phyloP scores from a whole-genome alignment of 2,888 invertebrate genomes.

The Chloromyia formosa region DNA sequence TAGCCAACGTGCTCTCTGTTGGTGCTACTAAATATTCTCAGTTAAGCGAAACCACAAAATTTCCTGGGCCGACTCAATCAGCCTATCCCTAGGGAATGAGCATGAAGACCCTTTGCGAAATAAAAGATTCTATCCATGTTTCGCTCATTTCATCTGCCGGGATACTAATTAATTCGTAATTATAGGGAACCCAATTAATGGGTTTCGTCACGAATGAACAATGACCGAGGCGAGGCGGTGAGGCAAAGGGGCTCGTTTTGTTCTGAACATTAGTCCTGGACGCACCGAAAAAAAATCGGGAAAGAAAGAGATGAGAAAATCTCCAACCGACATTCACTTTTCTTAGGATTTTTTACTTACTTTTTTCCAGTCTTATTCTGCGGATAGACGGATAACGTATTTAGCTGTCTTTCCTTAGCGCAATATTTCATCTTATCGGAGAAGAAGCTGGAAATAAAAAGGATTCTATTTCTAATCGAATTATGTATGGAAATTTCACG shows the following conservation, averaged over 20 bases:
- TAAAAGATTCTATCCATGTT: not conserved
- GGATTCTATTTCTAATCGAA: not conserved
- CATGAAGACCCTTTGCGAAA: too few species aligned
- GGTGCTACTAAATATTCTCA: too few species aligned
- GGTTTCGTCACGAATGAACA: constrained; percentile 21
- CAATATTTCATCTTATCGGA: not conserved
- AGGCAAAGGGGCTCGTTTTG: not conserved
- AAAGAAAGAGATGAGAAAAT: too few species aligned
- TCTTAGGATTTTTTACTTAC: not conserved
- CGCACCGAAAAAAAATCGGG: too few species aligned
- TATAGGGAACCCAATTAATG: constrained; percentile 31
- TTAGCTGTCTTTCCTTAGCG: not conserved
- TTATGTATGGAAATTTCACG: not conserved
- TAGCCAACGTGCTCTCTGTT: too few species aligned
- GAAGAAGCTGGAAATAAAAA: not conserved
- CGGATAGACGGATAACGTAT: not conserved
- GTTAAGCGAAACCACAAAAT: too few species aligned
- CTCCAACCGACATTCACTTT: not conserved
- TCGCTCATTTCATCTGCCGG: not conserved
- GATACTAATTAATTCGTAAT: constrained; percentile 34
- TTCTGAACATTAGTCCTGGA: not conserved
- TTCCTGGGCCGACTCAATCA: too few species aligned
- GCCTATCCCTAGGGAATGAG: too few species aligned
- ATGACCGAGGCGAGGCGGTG: not conserved
- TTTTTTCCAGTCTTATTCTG: not conserved